Conservation (phyloP, 2,113 vertebrate species). For the Numenius arquata region DNA sequence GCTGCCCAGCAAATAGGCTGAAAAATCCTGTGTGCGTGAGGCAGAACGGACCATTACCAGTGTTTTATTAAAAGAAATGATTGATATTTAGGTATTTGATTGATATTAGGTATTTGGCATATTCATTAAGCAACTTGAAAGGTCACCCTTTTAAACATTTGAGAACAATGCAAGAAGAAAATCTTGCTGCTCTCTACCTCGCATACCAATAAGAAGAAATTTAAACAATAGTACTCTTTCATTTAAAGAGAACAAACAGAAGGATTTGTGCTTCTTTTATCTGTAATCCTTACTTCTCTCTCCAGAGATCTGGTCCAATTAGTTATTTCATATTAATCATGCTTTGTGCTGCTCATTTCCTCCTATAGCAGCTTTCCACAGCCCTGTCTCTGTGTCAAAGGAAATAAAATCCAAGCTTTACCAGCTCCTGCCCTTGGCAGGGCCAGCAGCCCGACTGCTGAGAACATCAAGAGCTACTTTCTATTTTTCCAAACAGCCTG, state of each 20-base stretch:
- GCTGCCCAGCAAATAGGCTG: neutral
- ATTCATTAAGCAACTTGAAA: slow-evolving; percentile 38
- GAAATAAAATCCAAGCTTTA: neutral
- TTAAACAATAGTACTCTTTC: slow-evolving; percentile 28
- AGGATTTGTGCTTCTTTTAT: slow-evolving; percentile 19
- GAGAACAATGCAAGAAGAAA: neutral
- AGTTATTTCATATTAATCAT: slow-evolving; percentile 48
- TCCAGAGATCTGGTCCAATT: slow-evolving; percentile 53
- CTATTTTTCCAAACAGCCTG: neutral
- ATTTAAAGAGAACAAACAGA: slow-evolving; percentile 65
- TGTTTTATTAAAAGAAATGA: neutral
- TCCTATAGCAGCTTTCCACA: neutral
- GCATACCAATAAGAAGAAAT: slow-evolving; percentile 42
- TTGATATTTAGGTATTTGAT: slow-evolving; percentile 4
- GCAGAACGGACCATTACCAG: neutral
- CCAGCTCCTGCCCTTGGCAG: neutral
- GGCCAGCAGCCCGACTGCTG: neutral
- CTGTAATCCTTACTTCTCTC: slow-evolving; percentile 22
- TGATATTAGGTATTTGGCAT: neutral
- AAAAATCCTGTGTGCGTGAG: neutral
- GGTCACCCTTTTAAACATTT: slow-evolving; percentile 39
- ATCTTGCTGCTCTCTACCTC: neutral
- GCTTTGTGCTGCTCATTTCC: neutral
- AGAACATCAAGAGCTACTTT: neutral
- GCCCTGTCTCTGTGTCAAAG: neutral